These are phyloP conservation scores for Temnothorax unifasciatus DNA, from an alignment of 2,888 invertebrate genomes.

Conservation along the genomic window DNA sequence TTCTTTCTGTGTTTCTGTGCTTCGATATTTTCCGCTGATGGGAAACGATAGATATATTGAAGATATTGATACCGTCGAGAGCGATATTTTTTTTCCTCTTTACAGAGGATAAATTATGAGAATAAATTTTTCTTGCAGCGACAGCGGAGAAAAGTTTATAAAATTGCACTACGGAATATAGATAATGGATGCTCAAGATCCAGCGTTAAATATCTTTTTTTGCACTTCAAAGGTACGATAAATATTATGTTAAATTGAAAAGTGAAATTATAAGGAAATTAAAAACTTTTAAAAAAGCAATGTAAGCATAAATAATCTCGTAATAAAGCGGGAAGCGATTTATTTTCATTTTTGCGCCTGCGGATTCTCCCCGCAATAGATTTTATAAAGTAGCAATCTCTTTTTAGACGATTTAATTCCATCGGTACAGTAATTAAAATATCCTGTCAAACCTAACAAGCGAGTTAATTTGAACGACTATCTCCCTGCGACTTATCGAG, in stretches of 20 bases:
- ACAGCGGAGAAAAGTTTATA: not conserved
- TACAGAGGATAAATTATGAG: conserved; percentile 29
- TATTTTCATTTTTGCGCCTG: not conserved
- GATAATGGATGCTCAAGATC: not conserved
- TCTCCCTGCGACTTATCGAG: conserved; percentile 57
- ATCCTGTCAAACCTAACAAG: conserved; percentile 65
- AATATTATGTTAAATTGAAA: not conserved
- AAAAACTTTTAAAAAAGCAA: not conserved
- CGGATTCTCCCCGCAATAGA: not conserved
- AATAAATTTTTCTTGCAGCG: conserved; percentile 19
- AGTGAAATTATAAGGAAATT: not conserved
- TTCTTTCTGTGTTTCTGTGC: conserved; percentile 36
- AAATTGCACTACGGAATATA: not conserved
- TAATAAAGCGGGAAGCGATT: not conserved
- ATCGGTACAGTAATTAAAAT: conserved; percentile 66
- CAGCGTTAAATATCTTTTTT: not conserved
- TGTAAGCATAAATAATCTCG: not conserved
- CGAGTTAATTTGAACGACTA: conserved; percentile 63
- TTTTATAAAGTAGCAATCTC: conserved; percentile 47
- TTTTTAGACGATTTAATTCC: conserved; percentile 59
- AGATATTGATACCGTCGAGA: conserved; percentile 8
- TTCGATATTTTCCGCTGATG: conserved; percentile 36
- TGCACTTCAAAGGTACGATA: not conserved
- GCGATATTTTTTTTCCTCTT: conserved; percentile 15
- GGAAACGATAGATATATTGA: conserved; percentile 33